Evolutionary conservation across 2,113 vertebrate genomes (phyloP).

Genomic region (Nematolebias whitei): DNA sequence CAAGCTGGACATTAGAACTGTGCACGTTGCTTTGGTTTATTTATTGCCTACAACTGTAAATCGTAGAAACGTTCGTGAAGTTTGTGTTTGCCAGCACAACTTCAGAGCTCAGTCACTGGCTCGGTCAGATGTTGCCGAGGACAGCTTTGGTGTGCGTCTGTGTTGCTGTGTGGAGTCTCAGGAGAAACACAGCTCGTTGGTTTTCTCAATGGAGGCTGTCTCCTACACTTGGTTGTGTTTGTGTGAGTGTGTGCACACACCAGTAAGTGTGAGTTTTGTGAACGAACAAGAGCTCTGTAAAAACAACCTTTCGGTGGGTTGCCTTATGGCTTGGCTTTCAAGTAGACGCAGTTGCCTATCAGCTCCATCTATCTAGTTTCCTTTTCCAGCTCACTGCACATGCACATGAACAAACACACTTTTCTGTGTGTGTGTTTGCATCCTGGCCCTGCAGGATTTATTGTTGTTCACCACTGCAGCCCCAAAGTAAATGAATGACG

Average conservation of each 20-base stretch:
- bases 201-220: conserved; percentile 77
- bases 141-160: conserved; percentile 40
- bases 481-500: conserved; percentile 76
- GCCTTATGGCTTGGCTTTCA: conserved; percentile 70
- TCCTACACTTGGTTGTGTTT: conserved; percentile 63
- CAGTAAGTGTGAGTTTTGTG: conserved; percentile 17
- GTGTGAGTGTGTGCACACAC: conserved; percentile 11
- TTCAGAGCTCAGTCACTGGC: conserved; percentile 49
- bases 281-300: conserved; percentile 25
- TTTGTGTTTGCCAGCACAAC: conserved; percentile 39
- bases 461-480: conserved; percentile 64
- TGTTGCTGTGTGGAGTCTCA: conserved; percentile 41
- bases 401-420: conserved; percentile 70
- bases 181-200: conserved; percentile 76
- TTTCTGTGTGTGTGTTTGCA: conserved; percentile 23
- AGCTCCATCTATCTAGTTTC: conserved; percentile 71
- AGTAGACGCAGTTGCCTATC: conserved; percentile 66
- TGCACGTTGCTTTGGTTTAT: too few species aligned
- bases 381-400: conserved; percentile 68
- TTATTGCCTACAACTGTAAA: too few species aligned
- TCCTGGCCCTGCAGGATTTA: conserved; percentile 55
- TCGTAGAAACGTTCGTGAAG: too few species aligned
- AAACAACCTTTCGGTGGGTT: conserved; percentile 71
- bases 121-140: conserved; percentile 44
- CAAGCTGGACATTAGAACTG: too few species aligned